A percentile compares a stretch with the other conserved stretches of the same genome.
phyloP scores from a whole-genome alignment of 2,888 invertebrate genomes.

The Erannis defoliaria region DNA sequence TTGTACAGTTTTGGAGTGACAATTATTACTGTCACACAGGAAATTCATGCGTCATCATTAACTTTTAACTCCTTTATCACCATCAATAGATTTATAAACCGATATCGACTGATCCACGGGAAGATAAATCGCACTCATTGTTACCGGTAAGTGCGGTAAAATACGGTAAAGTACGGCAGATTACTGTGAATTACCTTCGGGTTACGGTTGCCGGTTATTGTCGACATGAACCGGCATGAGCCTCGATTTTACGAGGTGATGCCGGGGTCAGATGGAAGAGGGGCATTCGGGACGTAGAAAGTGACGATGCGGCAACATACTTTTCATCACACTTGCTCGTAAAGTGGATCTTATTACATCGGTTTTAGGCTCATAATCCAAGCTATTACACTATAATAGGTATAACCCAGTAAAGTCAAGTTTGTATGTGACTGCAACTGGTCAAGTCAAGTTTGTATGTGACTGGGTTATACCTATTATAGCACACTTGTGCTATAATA shows the following conservation, averaged over 20 bases:
- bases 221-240: constrained; percentile 49
- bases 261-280: constrained; percentile 58
- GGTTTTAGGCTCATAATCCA: no score
- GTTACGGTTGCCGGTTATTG: constrained; percentile 59
- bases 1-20: no score
- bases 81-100: constrained; percentile 15
- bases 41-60: constrained; percentile 6
- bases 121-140: constrained; percentile 27
- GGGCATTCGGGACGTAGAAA: constrained; percentile 43
- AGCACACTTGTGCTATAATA: no score
- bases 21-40: not conserved
- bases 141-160: constrained; percentile 60
- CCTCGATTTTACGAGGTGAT: constrained; percentile 55
- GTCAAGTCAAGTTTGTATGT: no score
- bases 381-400: no score
- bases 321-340: not conserved
- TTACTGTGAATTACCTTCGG: constrained; percentile 60
- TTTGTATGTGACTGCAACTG: no score
- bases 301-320: constrained; percentile 26
- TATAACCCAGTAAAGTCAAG: no score
- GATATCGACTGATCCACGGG: constrained; percentile 15
- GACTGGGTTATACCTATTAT: no score
- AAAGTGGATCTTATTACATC: no score
- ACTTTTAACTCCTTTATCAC: constrained; percentile 13
- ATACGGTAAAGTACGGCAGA: constrained; percentile 59